Evolutionary conservation across 2,888 invertebrate genomes (phyloP), one percentile per base, ranked within the genome.

Genomic region (Argyresthia goedartella): DNA sequence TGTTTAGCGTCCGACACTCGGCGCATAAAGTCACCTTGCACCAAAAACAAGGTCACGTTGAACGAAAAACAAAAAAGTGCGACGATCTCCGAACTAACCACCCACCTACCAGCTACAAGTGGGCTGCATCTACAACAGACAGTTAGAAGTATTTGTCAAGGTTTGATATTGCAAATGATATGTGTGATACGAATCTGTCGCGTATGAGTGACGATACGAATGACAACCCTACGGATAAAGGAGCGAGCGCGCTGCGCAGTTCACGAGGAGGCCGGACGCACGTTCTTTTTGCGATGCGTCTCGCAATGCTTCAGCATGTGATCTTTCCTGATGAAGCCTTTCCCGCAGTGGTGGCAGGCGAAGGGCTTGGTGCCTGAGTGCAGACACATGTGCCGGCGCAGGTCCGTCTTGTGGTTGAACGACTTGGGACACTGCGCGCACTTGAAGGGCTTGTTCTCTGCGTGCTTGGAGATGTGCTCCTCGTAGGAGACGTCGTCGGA

Each of bases 351-450:
- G 61, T 91, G 89, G 78, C 96, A 96, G 57, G 90, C 88, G 73
- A 92, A 95, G 44, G 95, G 95, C 73, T 95, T 95, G 65, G 91
- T 90, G 49, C 94, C 95, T n/a, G 93, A 93, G 73, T 96, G 96
- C 61, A 94, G 88, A 75, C 95, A 95, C 89, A 93, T 91, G 81
- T 96, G 96, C 58, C 96, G 89, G 56, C 95, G 89, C 64, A 96
- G 85, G 73, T 96, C 96, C 52, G 95, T 95, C 78, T 95, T 96
- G 81, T 96, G 95, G 71, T 95, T 95, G 78, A 96, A 96, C 65
- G 94, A 93, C 74, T 96, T 96, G 14, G 94, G 94, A 67, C 95
- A 96, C 55, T 90, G 87, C 54, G 90, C 90, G 81, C 96, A 96
- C 81, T 95, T 95, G 81, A 93, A 93, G 11, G 95, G 95, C 71